phyloP scores from a whole-genome alignment of 1,140 invertebrate species.

The Battus philenor region DNA sequence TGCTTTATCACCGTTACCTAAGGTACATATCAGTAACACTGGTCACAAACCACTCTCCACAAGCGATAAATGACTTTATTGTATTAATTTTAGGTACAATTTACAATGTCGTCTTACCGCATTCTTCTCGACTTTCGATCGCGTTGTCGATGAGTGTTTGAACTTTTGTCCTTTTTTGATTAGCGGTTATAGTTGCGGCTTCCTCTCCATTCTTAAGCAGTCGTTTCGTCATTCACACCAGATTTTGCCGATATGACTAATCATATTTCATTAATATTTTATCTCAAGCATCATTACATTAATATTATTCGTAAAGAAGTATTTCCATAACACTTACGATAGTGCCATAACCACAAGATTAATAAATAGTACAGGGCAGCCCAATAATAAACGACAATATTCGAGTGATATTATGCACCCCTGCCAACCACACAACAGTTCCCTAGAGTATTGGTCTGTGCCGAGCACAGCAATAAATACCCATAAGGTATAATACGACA shows the following conservation, averaged over 20 bases:
- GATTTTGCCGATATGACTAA: too few relatives aligned
- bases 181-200: slow-evolving; percentile 58
- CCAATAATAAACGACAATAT: slow-evolving; percentile 55
- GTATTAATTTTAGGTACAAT: slow-evolving; percentile 46
- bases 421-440: slow-evolving; percentile 60
- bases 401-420: slow-evolving; percentile 62
- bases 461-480: slow-evolving; percentile 72
- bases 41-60: slow-evolving; percentile 26
- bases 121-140: slow-evolving; percentile 49
- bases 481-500: slow-evolving; percentile 63
- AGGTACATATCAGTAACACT: slow-evolving; percentile 31
- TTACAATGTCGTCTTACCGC: slow-evolving; percentile 36
- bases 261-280: too few relatives aligned
- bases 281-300: too few relatives aligned
- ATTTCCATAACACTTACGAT: too few relatives aligned
- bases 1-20: slow-evolving; percentile 39
- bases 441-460: slow-evolving; percentile 59
- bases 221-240: slow-evolving; percentile 11
- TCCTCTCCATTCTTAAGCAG: slow-evolving; percentile 39
- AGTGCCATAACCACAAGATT: too few relatives aligned
- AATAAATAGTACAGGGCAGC: slow-evolving; percentile 54
- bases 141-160: slow-evolving; percentile 60
- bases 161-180: slow-evolving; percentile 73
- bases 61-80: slow-evolving; percentile 54
- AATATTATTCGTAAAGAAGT: too few relatives aligned